These are phyloP conservation scores for Hypomesus transpacificus DNA, from an alignment of 2,113 vertebrate species.

Conservation along the genomic window DNA sequence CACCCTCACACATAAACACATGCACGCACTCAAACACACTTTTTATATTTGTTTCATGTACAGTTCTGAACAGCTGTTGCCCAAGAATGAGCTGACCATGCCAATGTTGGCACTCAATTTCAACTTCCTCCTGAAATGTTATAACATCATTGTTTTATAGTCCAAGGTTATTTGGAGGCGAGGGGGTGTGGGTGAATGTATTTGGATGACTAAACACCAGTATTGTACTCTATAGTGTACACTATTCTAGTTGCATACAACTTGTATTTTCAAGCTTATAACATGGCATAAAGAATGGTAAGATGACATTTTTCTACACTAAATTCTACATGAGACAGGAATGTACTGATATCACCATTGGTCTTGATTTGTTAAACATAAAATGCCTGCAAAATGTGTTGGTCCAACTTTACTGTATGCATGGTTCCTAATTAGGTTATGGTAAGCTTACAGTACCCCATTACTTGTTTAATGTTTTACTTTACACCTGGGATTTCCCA, in stretches of 20 bases:
- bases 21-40: constrained; percentile 15
- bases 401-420: background rate
- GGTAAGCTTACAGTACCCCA: background rate
- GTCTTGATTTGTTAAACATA: constrained; percentile 18
- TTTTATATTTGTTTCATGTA: constrained; percentile 32
- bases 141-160: constrained; percentile 66
- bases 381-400: constrained; percentile 23
- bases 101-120: constrained; percentile 61
- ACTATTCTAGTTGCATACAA: no score
- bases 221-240: no score
- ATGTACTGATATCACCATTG: no score
- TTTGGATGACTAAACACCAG: constrained; percentile 20
- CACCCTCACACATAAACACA: constrained; percentile 12
- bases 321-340: no score
- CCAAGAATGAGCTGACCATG: constrained; percentile 53
- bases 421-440: background rate
- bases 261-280: no score
- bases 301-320: no score
- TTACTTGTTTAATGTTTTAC: background rate
- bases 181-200: constrained; percentile 39
- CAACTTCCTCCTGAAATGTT: constrained; percentile 63
- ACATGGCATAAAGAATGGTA: no score
- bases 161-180: constrained; percentile 53
- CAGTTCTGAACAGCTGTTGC: constrained; percentile 63
- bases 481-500: no score